Percentiles rank a stretch among this genome's conserved stretches.
Evolutionary conservation across 2,113 vertebrate genomes (phyloP).

Genomic region (Suncus etruscus): DNA sequence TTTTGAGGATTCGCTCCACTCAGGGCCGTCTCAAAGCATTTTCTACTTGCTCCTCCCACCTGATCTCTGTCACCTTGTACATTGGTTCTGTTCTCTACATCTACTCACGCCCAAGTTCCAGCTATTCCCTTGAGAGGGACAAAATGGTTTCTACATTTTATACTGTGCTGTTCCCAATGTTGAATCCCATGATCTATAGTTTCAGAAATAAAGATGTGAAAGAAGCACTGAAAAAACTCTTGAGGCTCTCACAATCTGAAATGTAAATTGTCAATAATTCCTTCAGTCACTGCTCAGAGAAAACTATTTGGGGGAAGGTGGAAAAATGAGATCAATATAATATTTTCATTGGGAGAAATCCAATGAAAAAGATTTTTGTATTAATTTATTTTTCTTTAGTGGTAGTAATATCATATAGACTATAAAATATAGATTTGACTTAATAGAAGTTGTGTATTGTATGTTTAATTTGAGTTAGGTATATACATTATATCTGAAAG

Average conservation of each 20-base stretch:
- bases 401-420: not conserved
- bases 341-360: not conserved
- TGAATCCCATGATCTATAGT: slow-evolving; percentile 81
- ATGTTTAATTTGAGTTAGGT: too few species aligned
- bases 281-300: not conserved
- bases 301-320: not conserved
- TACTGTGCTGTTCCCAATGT: slow-evolving; percentile 69
- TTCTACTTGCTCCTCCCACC: not conserved
- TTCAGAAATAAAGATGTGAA: slow-evolving; percentile 78
- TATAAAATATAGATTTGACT: not conserved
- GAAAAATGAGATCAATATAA: not conserved
- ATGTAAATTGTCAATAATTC: not conserved
- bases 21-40: not conserved
- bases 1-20: not conserved
- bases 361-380: not conserved
- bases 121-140: slow-evolving; percentile 66
- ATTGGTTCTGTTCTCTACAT: slow-evolving; percentile 67
- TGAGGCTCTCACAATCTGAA: not conserved
- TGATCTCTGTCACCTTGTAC: slow-evolving; percentile 29
- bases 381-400: not conserved
- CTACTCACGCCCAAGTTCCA: slow-evolving; percentile 70
- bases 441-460: not conserved
- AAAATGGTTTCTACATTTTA: slow-evolving; percentile 75
- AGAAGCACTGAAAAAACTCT: slow-evolving; percentile 65
- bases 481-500: not conserved